Conservation (phyloP, 1,140 invertebrate genomes). For the Drosophila arawakana region DNA sequence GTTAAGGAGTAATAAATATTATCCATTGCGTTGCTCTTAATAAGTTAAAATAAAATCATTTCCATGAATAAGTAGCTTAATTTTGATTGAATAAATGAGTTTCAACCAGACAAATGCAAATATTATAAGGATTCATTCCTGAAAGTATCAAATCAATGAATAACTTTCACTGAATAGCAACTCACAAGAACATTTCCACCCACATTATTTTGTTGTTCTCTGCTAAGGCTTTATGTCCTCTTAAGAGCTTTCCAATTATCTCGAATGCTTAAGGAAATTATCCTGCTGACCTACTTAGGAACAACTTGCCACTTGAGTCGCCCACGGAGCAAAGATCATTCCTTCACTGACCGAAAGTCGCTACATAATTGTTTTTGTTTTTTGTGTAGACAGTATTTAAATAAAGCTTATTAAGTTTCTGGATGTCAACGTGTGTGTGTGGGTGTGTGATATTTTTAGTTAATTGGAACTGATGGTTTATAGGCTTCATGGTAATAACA, state of each 20-base stretch:
- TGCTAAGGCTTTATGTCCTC: neutral
- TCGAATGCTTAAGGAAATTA: conserved; percentile 20
- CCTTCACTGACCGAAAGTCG: neutral
- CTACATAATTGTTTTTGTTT: conserved; percentile 19
- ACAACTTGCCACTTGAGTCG: conserved; percentile 7
- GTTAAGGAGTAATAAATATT: neutral
- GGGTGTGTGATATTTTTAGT: conserved; percentile 63
- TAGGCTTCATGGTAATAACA: conserved; percentile 45
- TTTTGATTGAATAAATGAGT: too few species aligned
- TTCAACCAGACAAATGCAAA: too few species aligned
- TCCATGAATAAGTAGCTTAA: too few species aligned
- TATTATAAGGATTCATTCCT: too few species aligned
- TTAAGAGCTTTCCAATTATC: neutral
- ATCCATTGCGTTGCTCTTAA: too few species aligned
- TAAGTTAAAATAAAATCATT: too few species aligned
- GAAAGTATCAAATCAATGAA: too few species aligned
- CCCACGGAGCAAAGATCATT: neutral
- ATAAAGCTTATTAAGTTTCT: conserved; percentile 17
- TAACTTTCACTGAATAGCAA: neutral
- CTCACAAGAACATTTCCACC: neutral
- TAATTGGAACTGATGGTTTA: conserved; percentile 53
- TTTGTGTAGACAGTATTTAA: conserved; percentile 26
- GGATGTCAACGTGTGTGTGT: neutral
- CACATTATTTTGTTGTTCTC: neutral
- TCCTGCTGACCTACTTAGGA: conserved; percentile 28